These are phyloP conservation scores for Rhizoglyphus robini DNA, from an alignment of 1,140 invertebrate species.

Conservation along the genomic window DNA sequence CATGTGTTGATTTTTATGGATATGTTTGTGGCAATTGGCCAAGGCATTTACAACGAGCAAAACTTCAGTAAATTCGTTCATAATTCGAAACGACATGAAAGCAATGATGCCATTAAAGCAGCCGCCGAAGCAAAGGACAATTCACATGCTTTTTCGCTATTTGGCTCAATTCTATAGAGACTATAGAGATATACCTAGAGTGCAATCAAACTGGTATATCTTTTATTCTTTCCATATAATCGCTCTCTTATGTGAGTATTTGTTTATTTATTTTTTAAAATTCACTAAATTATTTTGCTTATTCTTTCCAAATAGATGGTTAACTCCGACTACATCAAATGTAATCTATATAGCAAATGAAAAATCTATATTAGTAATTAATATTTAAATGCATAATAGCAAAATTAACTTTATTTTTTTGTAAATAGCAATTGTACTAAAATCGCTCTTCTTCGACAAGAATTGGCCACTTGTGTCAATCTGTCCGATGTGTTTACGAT, in stretches of 20 bases:
- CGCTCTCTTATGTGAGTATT: too few relatives aligned
- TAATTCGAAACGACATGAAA: neutral
- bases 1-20: slow-evolving; percentile 53
- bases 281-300: too few relatives aligned
- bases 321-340: too few relatives aligned
- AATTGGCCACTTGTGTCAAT: slow-evolving; percentile 30
- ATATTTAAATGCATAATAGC: neutral
- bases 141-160: neutral
- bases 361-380: neutral
- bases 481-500: too few relatives aligned
- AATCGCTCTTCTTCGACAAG: slow-evolving; percentile 34
- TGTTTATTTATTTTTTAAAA: too few relatives aligned
- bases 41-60: slow-evolving; percentile 40
- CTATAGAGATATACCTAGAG: too few relatives aligned
- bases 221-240: neutral
- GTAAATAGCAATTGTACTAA: slow-evolving; percentile 39
- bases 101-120: neutral
- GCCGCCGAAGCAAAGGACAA: neutral
- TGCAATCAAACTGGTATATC: slow-evolving; percentile 1
- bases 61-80: neutral
- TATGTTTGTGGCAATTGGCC: slow-evolving; percentile 46
- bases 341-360: neutral
- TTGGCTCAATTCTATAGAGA: neutral
- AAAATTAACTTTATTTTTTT: slow-evolving; percentile 28
- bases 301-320: too few relatives aligned